These are phyloP conservation scores for Montipora capricornis DNA, from an alignment of 64 coral and sea anemone genomes.

Conservation along the genomic window DNA sequence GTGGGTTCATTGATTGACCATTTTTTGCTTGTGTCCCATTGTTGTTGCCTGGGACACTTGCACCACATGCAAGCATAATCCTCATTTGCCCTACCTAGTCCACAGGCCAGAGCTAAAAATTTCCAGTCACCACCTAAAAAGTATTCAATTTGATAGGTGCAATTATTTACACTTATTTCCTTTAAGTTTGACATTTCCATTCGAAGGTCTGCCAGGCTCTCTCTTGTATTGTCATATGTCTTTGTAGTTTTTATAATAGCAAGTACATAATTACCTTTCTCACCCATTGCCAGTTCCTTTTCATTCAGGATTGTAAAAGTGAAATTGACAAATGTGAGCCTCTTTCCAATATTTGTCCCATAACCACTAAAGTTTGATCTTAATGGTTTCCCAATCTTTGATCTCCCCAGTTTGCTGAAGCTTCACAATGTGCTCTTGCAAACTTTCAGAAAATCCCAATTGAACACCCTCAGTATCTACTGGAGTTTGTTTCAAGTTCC, in stretches of 20 bases:
- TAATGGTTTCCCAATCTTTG: conserved; percentile 23
- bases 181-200: conserved; percentile 71
- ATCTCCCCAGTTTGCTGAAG: neutral
- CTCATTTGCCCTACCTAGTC: conserved; percentile 53
- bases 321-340: conserved; percentile 48
- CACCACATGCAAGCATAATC: conserved; percentile 83
- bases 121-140: conserved; percentile 66
- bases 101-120: conserved; percentile 68
- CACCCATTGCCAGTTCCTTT: conserved; percentile 62
- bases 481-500: conserved; percentile 52
- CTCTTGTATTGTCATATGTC: conserved; percentile 42
- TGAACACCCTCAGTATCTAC: conserved; percentile 70
- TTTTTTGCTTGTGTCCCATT: conserved; percentile 41
- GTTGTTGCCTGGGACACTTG: conserved; percentile 61
- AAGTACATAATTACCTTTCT: conserved; percentile 68
- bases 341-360: conserved; percentile 68
- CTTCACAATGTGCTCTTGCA: conserved; percentile 49
- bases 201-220: conserved; percentile 37
- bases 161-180: conserved; percentile 50
- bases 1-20: conserved; percentile 55
- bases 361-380: conserved; percentile 22
- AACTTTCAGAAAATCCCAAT: conserved; percentile 43
- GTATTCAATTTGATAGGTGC: conserved; percentile 57
- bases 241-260: conserved; percentile 60
- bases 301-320: conserved; percentile 65